Evolutionary conservation across 1,140 invertebrate genomes (phyloP).

Genomic region (Drosophila pachea): DNA sequence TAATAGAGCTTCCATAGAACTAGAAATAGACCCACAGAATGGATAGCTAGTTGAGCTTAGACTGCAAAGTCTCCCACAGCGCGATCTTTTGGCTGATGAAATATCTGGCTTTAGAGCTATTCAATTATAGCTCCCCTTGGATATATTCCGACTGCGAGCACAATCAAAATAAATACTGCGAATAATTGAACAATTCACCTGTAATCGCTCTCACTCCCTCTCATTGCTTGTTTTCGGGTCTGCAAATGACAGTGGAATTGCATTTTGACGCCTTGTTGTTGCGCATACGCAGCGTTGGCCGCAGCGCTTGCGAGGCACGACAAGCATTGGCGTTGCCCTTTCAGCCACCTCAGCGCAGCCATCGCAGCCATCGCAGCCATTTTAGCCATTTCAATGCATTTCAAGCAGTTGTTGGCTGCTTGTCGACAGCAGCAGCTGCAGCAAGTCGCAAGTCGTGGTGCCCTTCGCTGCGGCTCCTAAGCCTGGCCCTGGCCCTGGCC

Average conservation of each 20-base stretch:
- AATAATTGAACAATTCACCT: neutral
- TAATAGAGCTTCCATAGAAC: too few species aligned
- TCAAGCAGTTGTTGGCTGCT: constrained; percentile 43
- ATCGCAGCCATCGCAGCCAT: constrained; percentile 18
- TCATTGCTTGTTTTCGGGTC: neutral
- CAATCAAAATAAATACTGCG: neutral
- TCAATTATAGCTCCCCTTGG: too few species aligned
- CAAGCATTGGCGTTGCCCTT: constrained; percentile 14
- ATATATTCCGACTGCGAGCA: too few species aligned
- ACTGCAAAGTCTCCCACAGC: too few species aligned
- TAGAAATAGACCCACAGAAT: too few species aligned
- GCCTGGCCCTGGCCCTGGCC: neutral
- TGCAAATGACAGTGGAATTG: constrained; percentile 66
- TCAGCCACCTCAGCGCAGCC: too few species aligned
- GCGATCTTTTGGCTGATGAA: too few species aligned
- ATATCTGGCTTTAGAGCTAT: too few species aligned
- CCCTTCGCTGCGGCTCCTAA: constrained; percentile 15
- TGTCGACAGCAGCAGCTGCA: constrained; percentile 45
- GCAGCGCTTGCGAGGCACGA: constrained; percentile 5
- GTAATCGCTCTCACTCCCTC: neutral
- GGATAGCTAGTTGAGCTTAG: too few species aligned
- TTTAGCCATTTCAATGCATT: constrained; percentile 59
- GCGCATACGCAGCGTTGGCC: constrained; percentile 61
- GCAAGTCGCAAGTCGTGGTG: constrained; percentile 7
- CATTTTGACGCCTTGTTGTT: constrained; percentile 29